These are phyloP conservation scores for Lophotis ruficrista DNA, from an alignment of 2,113 vertebrate species.

Conservation along the genomic window DNA sequence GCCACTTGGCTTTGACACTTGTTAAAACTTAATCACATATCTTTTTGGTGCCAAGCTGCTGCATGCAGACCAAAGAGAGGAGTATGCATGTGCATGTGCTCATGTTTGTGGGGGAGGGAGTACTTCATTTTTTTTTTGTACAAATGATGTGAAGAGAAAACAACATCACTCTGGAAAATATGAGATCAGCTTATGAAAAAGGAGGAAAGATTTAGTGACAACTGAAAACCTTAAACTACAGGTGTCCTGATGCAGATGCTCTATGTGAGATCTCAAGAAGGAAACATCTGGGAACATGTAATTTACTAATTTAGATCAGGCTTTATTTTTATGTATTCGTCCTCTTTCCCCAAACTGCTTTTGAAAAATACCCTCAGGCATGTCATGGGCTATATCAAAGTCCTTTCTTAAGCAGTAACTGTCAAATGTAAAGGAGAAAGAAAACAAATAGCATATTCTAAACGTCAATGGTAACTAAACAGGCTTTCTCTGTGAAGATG, in stretches of 20 bases:
- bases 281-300: constrained; percentile 9
- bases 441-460: not conserved
- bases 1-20: constrained; percentile 50
- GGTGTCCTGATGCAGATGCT: not conserved
- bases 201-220: not conserved
- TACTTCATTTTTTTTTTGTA: constrained; percentile 14
- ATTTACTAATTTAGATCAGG: constrained; percentile 39
- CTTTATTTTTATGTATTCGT: constrained; percentile 23
- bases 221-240: not conserved
- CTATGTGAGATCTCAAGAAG: not conserved
- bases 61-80: not conserved
- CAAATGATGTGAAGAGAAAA: constrained; percentile 5
- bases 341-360: not conserved
- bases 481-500: not conserved
- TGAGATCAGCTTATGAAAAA: not conserved
- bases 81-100: not conserved
- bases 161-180: not conserved
- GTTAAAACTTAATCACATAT: constrained; percentile 61
- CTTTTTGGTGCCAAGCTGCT: constrained; percentile 38
- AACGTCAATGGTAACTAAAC: not conserved
- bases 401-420: not conserved
- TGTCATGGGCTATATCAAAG: not conserved
- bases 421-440: not conserved
- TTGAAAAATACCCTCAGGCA: constrained; percentile 2
- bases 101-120: not conserved